Evolutionary conservation across 2,888 invertebrate genomes (phyloP), one percentile per base, ranked within the genome.

Genomic region (Gandaritis pyraliata): DNA sequence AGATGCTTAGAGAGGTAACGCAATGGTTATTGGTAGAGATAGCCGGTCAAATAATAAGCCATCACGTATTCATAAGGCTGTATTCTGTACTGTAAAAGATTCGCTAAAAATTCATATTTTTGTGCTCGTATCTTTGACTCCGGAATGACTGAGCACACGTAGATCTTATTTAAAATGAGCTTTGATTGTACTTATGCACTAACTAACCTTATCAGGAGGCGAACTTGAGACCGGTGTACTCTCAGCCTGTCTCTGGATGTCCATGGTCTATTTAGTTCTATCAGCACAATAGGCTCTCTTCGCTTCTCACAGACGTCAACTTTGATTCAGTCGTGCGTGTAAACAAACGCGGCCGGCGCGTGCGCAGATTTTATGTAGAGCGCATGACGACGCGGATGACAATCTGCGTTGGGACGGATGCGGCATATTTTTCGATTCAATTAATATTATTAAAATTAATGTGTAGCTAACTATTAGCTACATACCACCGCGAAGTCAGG

Each of bases 271-370:
- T 36, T 38, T n/a, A 16, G 6, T 60, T 60, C 16, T 36, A 47
- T 13, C 47, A 41, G 30, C 36, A 18, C 70, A 39, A 50, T 54
- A 64, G 29, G 39, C 18, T 1, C 18, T 10, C 2, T 18, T 23
- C 12, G 47, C 18, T 55, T 23, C 12, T 10, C 16, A 41, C 18
- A 57, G 52, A 38, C 58, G 58, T 58, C 15, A 45, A 36, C 15
- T 47, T 45, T 12, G 15, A 45, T 39, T 61, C 39, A 61, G 52
- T 61, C 51, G 51, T 47, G 46, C 50, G 66, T 65, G 69, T 75
- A 82, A 86, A 77, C 82, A 85, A 77, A 77, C 77, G 66, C 76
- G 93, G 75, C 88, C 90, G 64, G 64, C 72, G 76, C 69, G 70
- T 59, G 71, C 73, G 69, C 74, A 68, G 72, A 73, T 76, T 83